These are phyloP conservation scores for Nomada fabriciana DNA, from an alignment of 2,888 invertebrate genomes.

Conservation along the genomic window DNA sequence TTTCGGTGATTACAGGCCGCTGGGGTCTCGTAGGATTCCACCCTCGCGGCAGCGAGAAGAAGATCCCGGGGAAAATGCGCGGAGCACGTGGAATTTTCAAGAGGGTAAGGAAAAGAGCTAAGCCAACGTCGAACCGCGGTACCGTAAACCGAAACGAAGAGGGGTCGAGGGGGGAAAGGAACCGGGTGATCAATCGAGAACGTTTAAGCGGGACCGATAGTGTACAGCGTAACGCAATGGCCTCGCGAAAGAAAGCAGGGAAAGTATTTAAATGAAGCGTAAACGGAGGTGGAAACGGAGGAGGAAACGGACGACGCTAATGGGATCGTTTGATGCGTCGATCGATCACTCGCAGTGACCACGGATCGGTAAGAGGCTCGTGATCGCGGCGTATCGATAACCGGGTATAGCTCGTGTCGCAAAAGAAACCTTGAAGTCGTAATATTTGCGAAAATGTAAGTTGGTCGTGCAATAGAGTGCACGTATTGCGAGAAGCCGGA, in stretches of 20 bases:
- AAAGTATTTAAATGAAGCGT: conserved; percentile 49
- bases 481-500: not conserved
- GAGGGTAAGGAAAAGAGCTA: too few relatives aligned
- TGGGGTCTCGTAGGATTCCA: conserved; percentile 2
- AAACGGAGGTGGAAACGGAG: not conserved
- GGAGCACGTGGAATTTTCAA: not conserved
- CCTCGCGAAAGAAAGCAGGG: conserved; percentile 50
- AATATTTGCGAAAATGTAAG: conserved; percentile 26
- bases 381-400: not conserved
- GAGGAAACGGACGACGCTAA: not conserved
- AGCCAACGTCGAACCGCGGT: not conserved
- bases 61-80: not conserved
- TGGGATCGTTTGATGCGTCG: conserved; percentile 2
- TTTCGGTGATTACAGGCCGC: conserved; percentile 41
- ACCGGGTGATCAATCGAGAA: conserved; percentile 27
- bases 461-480: not conserved
- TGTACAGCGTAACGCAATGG: conserved; percentile 27
- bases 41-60: not conserved
- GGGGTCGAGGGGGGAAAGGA: not conserved
- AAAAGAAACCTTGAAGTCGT: not conserved
- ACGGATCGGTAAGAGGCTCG: too few relatives aligned
- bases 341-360: not conserved
- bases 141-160: not conserved
- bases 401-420: not conserved
- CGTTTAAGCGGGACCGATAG: conserved; percentile 1